Evolutionary conservation across 2,797 vertebrate species (phyloP), one percentile per base, ranked within the genome.

Genomic region (Hyperoplus immaculatus): DNA sequence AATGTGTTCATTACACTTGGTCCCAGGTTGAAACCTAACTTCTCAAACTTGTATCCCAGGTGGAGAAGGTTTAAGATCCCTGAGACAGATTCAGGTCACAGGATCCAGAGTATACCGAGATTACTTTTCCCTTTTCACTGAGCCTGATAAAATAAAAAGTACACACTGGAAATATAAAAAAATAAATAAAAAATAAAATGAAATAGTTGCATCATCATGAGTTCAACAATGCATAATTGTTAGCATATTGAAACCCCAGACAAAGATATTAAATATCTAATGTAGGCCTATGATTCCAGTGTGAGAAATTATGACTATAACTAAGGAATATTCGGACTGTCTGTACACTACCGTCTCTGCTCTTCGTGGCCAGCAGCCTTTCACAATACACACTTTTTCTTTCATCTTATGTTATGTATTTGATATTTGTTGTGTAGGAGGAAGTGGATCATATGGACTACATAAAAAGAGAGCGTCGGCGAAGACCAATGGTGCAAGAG

Each of bases 61-160:
- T 70, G 85, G 80, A 82, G 60, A 69, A 83, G 71, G 76, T 87
- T 79, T 79, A 87, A 82, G 85, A 82, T 68, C 78, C 66, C 73
- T 70, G 65, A 60, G 87, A 92, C 88, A 88, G 86, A 91, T 89
- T 93, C 53, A 89, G 89, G 90, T 88, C 88, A 88, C 71, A 61
- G 11, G 66, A 82, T 55, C 80, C 56, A 75, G 72, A 78, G 75
- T 61, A 29, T 29, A 75, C 49, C 4, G 66, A 74, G 72, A 82
- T 85, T 88, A 81, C 50, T 84, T 86, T 80, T 75, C 7, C 39
- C 29, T 29, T 64, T 47, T 68, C 45, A 61, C 56, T 58, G 50
- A 64, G 51, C 45, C 69, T 76, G 9, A 54, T 76, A 56, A 49
- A 69, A 60, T 38, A 61, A 11, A 62, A 65, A 51, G 16, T 41